Percentiles rank a stretch among this genome's conserved stretches.
These are phyloP conservation scores for Heteromurus nitidus DNA, from an alignment of 2,888 invertebrate genomes.

Conservation along the genomic window DNA sequence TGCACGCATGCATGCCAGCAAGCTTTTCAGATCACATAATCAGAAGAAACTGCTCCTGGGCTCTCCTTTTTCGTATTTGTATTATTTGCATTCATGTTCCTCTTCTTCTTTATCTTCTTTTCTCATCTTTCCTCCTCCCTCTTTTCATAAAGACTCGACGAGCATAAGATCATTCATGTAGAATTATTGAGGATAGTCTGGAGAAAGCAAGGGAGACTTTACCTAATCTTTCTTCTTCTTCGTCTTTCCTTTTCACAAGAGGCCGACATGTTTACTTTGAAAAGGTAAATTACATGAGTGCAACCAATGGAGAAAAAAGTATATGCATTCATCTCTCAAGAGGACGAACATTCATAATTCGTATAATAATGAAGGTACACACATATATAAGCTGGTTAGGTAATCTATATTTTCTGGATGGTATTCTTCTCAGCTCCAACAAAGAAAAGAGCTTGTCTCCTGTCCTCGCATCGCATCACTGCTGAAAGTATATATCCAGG, in stretches of 20 bases:
- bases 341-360: too few relatives aligned
- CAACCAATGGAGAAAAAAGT: too few relatives aligned
- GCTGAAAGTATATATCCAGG: background rate
- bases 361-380: too few relatives aligned
- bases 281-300: background rate
- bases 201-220: conserved; percentile 25
- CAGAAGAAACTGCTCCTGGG: background rate
- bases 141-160: background rate
- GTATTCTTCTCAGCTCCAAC: conserved; percentile 10
- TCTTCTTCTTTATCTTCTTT: conserved; percentile 29
- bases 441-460: background rate
- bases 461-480: too few relatives aligned
- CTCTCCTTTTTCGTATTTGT: conserved; percentile 13
- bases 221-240: conserved; percentile 25
- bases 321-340: too few relatives aligned
- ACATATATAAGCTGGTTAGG: too few relatives aligned
- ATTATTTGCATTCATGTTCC: conserved; percentile 28
- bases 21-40: background rate
- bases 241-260: background rate
- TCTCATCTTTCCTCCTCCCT: conserved; percentile 34
- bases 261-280: background rate
- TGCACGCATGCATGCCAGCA: conserved; percentile 1
- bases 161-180: conserved; percentile 53
- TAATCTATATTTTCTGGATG: too few relatives aligned
- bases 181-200: conserved; percentile 34